These are phyloP conservation scores for Platysternon megacephalum DNA, from an alignment of 2,113 vertebrate species.

Conservation along the genomic window DNA sequence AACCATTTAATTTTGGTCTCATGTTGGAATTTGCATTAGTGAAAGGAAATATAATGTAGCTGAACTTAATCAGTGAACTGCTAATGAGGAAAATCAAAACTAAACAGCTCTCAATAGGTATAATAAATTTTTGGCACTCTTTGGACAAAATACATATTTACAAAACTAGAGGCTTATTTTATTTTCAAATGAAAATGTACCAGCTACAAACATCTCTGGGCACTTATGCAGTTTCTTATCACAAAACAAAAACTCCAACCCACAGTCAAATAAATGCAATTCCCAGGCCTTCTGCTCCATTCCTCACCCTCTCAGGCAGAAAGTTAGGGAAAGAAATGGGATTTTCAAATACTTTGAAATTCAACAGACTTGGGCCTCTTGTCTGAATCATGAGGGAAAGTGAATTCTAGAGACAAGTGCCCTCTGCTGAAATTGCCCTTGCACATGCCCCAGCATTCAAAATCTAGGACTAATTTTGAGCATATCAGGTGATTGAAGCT, in stretches of 20 bases:
- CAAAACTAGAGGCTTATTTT: not conserved
- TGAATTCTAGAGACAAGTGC: not conserved
- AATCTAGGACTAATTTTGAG: not conserved
- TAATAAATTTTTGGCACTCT: not conserved
- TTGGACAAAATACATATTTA: not conserved
- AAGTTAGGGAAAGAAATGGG: not conserved
- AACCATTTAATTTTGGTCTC: not conserved
- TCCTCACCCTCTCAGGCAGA: not conserved
- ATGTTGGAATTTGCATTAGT: not conserved
- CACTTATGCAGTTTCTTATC: not conserved
- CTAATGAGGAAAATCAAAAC: slow-evolving; percentile 20
- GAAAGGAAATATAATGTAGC: not conserved
- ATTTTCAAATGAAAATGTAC: not conserved
- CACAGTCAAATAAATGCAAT: not conserved
- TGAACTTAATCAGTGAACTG: slow-evolving; percentile 1
- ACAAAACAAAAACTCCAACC: accelerated
- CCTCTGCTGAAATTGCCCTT: not conserved
- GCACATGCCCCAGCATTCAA: not conserved
- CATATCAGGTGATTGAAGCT: accelerated
- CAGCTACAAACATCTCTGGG: not conserved
- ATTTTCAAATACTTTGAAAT: not conserved
- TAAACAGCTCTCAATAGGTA: slow-evolving; percentile 6
- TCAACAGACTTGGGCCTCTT: not conserved
- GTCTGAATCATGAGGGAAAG: not conserved
- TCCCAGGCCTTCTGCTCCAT: not conserved